Conservation (phyloP, 1,140 invertebrate species). For the Ectropis grisescens region DNA sequence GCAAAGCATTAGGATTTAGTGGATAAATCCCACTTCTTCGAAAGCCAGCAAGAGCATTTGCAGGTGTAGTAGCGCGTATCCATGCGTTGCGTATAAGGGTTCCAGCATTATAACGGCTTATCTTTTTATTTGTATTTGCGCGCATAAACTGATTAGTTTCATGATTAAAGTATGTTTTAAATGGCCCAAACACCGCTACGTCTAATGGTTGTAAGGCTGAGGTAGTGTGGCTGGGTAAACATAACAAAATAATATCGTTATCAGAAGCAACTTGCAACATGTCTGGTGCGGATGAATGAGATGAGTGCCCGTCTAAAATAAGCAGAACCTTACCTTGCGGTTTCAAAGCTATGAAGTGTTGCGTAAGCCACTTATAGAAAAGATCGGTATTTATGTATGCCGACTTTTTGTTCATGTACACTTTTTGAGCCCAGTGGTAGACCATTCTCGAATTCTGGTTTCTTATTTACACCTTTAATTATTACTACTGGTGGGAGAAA, state of each 20-base stretch:
- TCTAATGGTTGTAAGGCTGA: conserved; percentile 38
- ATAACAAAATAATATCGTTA: conserved; percentile 37
- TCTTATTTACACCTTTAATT: conserved; percentile 33
- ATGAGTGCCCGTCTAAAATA: conserved; percentile 37
- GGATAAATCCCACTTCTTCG: conserved; percentile 25
- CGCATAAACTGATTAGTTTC: conserved; percentile 22
- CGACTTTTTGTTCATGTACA: conserved; percentile 36
- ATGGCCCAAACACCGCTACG: conserved; percentile 21
- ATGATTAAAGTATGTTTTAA: conserved; percentile 18
- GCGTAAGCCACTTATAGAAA: conserved; percentile 27
- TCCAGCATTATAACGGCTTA: conserved; percentile 14
- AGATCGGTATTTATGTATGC: conserved; percentile 37
- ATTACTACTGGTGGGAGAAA: conserved; percentile 27
- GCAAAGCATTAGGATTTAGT: conserved; percentile 13
- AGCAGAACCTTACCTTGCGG: conserved; percentile 27
- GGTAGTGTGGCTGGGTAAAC: conserved; percentile 35
- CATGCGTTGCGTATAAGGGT: conserved; percentile 23
- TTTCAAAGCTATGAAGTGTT: conserved; percentile 22
- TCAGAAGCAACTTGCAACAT: conserved; percentile 25
- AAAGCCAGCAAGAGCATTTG: conserved; percentile 22
- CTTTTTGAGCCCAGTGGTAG: conserved; percentile 29
- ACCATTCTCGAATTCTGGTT: conserved; percentile 32
- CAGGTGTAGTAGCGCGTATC: conserved; percentile 16
- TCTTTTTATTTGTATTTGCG: conserved; percentile 17
- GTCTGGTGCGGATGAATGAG: conserved; percentile 21